Percentiles rank a stretch among this genome's conserved stretches.
phyloP scores from a whole-genome alignment of 2,888 invertebrate genomes.

The Cryptus viduatorius region DNA sequence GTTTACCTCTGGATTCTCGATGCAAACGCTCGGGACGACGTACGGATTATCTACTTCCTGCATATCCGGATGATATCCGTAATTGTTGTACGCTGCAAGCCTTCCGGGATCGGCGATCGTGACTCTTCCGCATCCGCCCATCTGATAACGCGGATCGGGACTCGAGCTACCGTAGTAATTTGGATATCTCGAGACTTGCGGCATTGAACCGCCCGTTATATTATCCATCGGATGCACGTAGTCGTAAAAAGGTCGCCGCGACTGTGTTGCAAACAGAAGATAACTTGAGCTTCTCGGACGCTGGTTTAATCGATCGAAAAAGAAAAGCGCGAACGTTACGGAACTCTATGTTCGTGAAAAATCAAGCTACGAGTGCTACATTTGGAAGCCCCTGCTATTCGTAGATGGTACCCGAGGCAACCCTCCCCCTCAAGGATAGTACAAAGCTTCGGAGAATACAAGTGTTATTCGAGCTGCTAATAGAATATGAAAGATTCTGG shows the following conservation, averaged over 20 bases:
- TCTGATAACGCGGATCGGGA: conserved; percentile 68
- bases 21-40: conserved; percentile 78
- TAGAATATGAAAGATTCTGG: conserved; percentile 40
- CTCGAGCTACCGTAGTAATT: conserved; percentile 81
- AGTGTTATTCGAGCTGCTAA: conserved; percentile 43
- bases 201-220: conserved; percentile 49
- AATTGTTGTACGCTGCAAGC: conserved; percentile 79
- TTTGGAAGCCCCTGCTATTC: conserved; percentile 47
- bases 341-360: conserved; percentile 12
- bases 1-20: conserved; percentile 80
- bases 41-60: conserved; percentile 80
- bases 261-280: conserved; percentile 69
- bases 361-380: conserved; percentile 37
- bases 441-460: conserved; percentile 36
- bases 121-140: conserved; percentile 28
- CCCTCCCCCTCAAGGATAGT: conserved; percentile 52
- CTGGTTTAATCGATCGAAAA: conserved; percentile 33
- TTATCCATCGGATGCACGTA: conserved; percentile 76
- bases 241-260: conserved; percentile 79
- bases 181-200: conserved; percentile 71
- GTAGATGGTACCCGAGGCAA: conserved; percentile 28
- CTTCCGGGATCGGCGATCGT: conserved; percentile 71
- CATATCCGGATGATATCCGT: conserved; percentile 81
- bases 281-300: neutral
- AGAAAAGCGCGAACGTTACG: neutral